Evolutionary conservation across 2,113 vertebrate species (phyloP), one percentile per base, ranked within the genome.

Genomic region (Motacilla tschutschensis): DNA sequence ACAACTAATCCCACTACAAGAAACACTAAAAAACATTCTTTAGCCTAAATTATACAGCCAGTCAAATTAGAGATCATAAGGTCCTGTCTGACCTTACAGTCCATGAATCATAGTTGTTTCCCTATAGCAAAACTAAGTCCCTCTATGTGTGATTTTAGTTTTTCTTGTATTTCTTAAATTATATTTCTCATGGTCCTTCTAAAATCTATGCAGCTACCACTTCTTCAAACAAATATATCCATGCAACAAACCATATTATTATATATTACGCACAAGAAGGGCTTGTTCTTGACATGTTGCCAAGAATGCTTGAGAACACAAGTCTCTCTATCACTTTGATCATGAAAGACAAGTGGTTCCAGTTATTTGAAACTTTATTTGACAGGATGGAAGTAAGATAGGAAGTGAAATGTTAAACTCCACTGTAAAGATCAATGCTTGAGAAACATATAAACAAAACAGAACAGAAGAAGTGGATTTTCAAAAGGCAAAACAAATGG

Each of bases 301-400:
- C 89, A 89, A 91, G 78, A 96, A 91, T 93, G 83, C 92, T 53
- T 85, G 76, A 91, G 89, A 93, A 93, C 74, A 77, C 81, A 91
- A 90, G 92, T 60, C 81, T 89, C 67, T 88, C 54, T 78, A 63
- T 77, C 36, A 75, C 95, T 96, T 95, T 97, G 95, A 97, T 97
- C 91, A 79, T 62, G 65, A 77, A 83, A 94, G 94, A 90, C 82
- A 94, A 95, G 95, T 84, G 64, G 70, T 65, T 91, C 58, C 91
- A 92, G 88, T 94, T 94, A 93, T 85, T 72, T 92, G 94, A 96
- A 96, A 94, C 70, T 87, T 44, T 76, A 33, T 95, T 96, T 94
- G 93, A 94, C 92, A 93, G 91, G 83, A 75, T 83, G 70, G 83
- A 93, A 86, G 69, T 57, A 63, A 94, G 78, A 90, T 80, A 95